Evolutionary conservation across 2,797 vertebrate genomes (phyloP).

Genomic region (Syngnathus rostellatus): DNA sequence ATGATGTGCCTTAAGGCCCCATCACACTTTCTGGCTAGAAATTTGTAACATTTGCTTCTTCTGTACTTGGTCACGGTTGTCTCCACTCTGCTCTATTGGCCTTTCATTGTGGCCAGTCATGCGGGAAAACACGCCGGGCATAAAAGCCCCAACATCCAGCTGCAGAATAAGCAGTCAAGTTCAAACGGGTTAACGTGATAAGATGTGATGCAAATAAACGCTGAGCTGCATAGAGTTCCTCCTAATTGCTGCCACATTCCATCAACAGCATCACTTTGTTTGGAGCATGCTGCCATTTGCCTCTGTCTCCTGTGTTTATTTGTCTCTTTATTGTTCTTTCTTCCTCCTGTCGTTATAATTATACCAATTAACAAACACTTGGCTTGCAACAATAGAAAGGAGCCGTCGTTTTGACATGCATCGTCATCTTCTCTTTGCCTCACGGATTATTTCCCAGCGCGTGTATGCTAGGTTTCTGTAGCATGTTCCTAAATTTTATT

Average conservation of each 20-base stretch:
- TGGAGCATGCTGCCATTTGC: constrained; percentile 10
- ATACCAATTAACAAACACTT: constrained; percentile 38
- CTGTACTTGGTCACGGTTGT: constrained; percentile 20
- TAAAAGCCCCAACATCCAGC: constrained; percentile 1
- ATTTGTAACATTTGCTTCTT: constrained; percentile 5
- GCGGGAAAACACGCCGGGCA: constrained; percentile 16
- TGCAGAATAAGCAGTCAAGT: constrained; percentile 12
- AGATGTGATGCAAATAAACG: constrained; percentile 32
- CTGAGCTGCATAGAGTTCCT: constrained; percentile 17
- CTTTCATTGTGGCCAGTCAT: constrained; percentile 27
- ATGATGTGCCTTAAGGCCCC: too few species aligned
- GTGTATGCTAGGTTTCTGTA: neutral
- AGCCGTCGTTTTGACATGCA: constrained; percentile 29
- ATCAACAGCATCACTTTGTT: constrained; percentile 19
- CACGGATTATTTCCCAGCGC: neutral
- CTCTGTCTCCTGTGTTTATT: neutral
- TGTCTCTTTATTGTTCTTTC: constrained; percentile 15
- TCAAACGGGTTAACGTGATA: constrained; percentile 16
- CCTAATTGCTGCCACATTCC: constrained; percentile 15
- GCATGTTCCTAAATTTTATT: neutral
- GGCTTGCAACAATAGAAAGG: constrained; percentile 29
- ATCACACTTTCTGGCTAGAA: too few species aligned
- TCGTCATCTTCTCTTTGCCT: constrained; percentile 19
- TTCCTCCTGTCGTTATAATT: constrained; percentile 25
- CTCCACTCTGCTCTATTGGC: constrained; percentile 28